Percentiles rank a stretch among this genome's conserved stretches.
These are phyloP conservation scores for Eriocheir sinensis DNA, from an alignment of 1,140 invertebrate genomes.

Conservation along the genomic window DNA sequence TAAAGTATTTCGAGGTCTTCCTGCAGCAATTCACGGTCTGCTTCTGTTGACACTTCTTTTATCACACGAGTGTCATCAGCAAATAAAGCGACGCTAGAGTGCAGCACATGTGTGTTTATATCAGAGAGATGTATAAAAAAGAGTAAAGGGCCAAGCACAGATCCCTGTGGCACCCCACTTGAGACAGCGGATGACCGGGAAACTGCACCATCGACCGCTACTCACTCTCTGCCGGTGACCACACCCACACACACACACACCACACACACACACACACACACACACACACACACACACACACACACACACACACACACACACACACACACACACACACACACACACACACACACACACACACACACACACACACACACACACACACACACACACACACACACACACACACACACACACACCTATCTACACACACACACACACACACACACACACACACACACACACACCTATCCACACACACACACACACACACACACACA, in stretches of 20 bases:
- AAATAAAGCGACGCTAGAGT: too few relatives aligned
- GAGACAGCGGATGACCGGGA: too few relatives aligned
- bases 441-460: conserved; percentile 36
- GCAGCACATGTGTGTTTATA: too few relatives aligned
- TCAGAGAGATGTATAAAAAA: too few relatives aligned
- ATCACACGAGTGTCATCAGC: too few relatives aligned
- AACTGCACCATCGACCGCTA: too few relatives aligned
- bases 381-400: neutral
- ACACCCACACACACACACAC: neutral
- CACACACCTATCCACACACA: neutral
- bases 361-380: conserved; percentile 14
- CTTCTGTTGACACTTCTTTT: too few relatives aligned
- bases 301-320: conserved; percentile 31
- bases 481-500: conserved; percentile 16
- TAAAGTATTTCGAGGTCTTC: too few relatives aligned
- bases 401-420: neutral
- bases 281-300: neutral
- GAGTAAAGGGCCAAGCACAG: too few relatives aligned
- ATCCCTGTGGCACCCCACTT: too few relatives aligned
- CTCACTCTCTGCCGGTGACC: neutral
- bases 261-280: neutral
- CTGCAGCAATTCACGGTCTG: too few relatives aligned
- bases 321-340: conserved; percentile 31
- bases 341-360: conserved; percentile 36
- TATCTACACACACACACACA: neutral